phyloP scores from a whole-genome alignment of 2,888 invertebrate genomes.

The Chrysomela aeneicollis region DNA sequence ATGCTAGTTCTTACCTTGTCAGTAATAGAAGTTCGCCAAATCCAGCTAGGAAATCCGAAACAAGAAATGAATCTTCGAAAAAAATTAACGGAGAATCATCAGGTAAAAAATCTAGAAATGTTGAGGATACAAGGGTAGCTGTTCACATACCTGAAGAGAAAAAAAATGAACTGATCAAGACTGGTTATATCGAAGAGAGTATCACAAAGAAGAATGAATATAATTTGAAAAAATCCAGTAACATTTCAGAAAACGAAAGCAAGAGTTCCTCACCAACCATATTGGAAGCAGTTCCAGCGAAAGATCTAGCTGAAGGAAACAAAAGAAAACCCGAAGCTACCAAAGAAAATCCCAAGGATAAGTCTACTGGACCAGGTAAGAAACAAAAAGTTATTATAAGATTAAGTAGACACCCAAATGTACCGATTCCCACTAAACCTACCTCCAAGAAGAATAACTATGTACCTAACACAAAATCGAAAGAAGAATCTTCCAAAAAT shows the following conservation, averaged over 20 bases:
- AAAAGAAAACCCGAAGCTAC: not conserved
- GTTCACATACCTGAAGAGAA: too few species aligned
- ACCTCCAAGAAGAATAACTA: not conserved
- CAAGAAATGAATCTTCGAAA: too few species aligned
- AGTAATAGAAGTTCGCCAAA: too few species aligned
- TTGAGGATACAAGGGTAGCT: too few species aligned
- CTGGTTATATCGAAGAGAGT: not conserved
- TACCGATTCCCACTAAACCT: not conserved
- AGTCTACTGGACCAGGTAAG: not conserved
- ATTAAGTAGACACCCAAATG: not conserved
- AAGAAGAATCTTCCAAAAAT: not conserved
- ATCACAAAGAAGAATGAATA: not conserved
- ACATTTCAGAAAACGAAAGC: not conserved
- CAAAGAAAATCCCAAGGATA: not conserved
- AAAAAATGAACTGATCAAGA: too few species aligned
- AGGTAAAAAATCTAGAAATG: too few species aligned
- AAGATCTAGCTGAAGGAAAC: not conserved
- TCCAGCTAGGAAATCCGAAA: too few species aligned
- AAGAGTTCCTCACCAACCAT: not conserved
- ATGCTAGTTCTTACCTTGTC: too few species aligned
- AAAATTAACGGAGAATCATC: too few species aligned
- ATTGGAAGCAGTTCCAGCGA: not conserved
- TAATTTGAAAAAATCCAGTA: not conserved
- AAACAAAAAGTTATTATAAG: slow-evolving; percentile 4
- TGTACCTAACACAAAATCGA: not conserved